Conservation (phyloP, 2,113 vertebrate species). For the Onychostoma macrolepis region DNA sequence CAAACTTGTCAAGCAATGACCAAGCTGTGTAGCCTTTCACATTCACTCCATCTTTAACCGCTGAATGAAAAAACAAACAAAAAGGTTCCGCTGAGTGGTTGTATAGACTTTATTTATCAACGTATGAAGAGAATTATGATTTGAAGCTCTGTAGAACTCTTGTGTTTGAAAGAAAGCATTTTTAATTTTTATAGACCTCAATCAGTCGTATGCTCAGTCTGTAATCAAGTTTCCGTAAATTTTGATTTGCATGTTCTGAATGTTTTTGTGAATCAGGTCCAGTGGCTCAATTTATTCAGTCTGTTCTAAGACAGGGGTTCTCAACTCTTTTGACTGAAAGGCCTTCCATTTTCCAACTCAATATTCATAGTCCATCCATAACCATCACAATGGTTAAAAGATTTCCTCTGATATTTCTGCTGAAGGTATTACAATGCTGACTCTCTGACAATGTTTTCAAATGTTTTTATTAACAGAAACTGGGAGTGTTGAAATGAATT, state of each 20-base stretch:
- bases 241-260: neutral
- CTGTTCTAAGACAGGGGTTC: neutral
- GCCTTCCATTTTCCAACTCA: neutral
- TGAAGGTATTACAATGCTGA: neutral
- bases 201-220: neutral
- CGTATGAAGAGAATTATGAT: neutral
- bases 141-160: neutral
- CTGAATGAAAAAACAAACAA: conserved; percentile 64
- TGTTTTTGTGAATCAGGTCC: neutral
- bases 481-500: neutral
- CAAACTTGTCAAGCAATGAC: conserved; percentile 91
- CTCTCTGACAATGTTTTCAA: neutral
- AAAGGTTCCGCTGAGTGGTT: neutral
- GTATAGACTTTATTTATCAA: neutral
- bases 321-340: neutral
- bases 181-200: neutral
- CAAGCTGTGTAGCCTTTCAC: conserved; percentile 88
- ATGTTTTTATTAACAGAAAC: neutral
- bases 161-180: neutral
- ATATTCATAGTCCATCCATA: neutral
- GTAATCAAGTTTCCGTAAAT: neutral
- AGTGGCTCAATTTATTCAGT: neutral
- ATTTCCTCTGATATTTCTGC: neutral
- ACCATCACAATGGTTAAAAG: neutral
- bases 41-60: conserved; percentile 86